phyloP scores from a whole-genome alignment of 2,797 vertebrate genomes.

The Centroberyx gerrardi region DNA sequence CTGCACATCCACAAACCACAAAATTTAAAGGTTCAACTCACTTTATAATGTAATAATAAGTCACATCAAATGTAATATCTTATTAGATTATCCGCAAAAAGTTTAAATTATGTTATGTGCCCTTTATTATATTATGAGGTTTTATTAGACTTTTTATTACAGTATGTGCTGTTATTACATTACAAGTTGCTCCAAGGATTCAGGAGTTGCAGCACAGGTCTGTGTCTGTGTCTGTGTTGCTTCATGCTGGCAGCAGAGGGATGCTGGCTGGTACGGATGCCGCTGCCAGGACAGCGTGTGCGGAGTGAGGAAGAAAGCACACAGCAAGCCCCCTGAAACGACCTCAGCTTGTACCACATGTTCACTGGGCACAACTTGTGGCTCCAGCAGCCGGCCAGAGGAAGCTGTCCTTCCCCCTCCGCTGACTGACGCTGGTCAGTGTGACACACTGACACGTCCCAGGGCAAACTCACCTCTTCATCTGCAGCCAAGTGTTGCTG shows the following conservation, averaged over 20 bases:
- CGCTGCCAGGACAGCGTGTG: conserved; percentile 5
- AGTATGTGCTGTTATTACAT: background rate
- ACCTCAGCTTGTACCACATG: conserved; percentile 69
- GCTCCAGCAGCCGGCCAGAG: conserved; percentile 13
- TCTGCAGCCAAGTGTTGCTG: background rate
- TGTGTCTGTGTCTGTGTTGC: background rate
- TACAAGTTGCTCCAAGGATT: background rate
- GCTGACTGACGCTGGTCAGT: conserved; percentile 2
- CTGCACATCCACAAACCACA: conserved; percentile 54
- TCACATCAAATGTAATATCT: background rate
- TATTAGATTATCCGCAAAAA: conserved; percentile 15
- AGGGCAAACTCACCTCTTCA: background rate
- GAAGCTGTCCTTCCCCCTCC: conserved; percentile 25
- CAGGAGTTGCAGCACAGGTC: conserved; percentile 14
- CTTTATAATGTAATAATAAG: conserved; percentile 36
- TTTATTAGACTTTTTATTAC: background rate
- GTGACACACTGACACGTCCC: background rate
- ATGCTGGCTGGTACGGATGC: background rate
- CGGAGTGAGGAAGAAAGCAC: conserved; percentile 11
- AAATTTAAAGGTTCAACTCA: conserved; percentile 23
- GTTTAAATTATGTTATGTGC: background rate
- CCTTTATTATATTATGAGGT: background rate
- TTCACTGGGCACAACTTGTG: conserved; percentile 49
- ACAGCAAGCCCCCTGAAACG: conserved; percentile 19
- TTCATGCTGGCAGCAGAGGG: background rate